These are phyloP conservation scores for Actenoides hombroni DNA, from an alignment of 2,113 vertebrate genomes.

Conservation along the genomic window DNA sequence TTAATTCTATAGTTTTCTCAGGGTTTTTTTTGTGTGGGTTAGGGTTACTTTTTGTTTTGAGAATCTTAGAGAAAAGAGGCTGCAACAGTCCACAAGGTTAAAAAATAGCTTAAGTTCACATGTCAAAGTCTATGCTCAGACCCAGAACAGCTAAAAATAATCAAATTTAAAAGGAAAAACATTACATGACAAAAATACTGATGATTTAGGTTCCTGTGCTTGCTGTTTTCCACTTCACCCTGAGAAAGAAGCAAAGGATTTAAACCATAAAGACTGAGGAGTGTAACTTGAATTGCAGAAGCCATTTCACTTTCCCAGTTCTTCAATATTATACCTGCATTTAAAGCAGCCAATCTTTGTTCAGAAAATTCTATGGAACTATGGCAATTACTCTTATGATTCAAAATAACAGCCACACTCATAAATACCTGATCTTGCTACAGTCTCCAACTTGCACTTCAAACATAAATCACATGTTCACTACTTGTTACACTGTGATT, in stretches of 20 bases:
- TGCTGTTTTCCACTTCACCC: not conserved
- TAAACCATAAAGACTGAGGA: not conserved
- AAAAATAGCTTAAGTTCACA: not conserved
- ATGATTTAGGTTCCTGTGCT: not conserved
- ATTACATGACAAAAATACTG: not conserved
- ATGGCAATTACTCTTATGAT: not conserved
- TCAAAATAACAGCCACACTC: not conserved
- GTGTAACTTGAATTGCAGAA: not conserved
- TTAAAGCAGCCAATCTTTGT: not conserved
- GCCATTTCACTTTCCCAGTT: not conserved
- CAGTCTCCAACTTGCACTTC: not conserved
- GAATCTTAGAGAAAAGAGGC: not conserved
- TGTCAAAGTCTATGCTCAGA: not conserved
- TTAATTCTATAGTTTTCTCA: not conserved
- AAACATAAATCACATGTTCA: not conserved
- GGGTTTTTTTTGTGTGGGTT: fast-evolving
- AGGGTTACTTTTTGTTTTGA: not conserved
- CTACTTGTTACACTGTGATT: not conserved
- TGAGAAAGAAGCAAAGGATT: not conserved
- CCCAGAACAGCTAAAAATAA: not conserved
- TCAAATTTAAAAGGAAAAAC: not conserved
- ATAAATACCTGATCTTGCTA: not conserved
- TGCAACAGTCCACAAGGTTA: not conserved
- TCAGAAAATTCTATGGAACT: not conserved
- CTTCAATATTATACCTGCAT: not conserved